Conservation (phyloP, 2,113 vertebrate species). For the Seriola rivoliana region DNA sequence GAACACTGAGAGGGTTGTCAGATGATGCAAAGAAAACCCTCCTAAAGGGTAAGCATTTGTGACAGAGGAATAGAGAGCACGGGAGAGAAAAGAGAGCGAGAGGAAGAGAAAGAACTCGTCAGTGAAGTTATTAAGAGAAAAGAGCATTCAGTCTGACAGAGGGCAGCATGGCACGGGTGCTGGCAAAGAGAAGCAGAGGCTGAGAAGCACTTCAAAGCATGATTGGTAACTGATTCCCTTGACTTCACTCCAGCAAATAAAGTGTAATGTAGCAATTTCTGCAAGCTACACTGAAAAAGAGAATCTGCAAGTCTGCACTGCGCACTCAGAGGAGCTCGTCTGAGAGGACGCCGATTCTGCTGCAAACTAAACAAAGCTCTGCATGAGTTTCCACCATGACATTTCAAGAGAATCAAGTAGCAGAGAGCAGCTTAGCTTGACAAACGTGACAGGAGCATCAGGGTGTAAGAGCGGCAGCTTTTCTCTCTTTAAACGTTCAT, state of each 20-base stretch:
- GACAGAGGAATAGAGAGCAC: conserved; percentile 49
- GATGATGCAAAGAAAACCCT: conserved; percentile 70
- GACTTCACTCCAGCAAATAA: conserved; percentile 64
- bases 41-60: conserved; percentile 61
- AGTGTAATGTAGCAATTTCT: conserved; percentile 53
- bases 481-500: conserved; percentile 44
- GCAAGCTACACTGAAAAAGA: conserved; percentile 26
- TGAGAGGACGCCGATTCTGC: conserved; percentile 42
- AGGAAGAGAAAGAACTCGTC: conserved; percentile 46
- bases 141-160: conserved; percentile 71
- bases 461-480: conserved; percentile 34
- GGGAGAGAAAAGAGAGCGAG: conserved; percentile 30
- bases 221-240: conserved; percentile 62
- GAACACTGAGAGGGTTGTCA: conserved; percentile 63
- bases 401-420: conserved; percentile 32
- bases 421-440: conserved; percentile 45
- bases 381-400: conserved; percentile 40
- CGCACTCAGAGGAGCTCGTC: conserved; percentile 39
- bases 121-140: conserved; percentile 75
- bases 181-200: conserved; percentile 42
- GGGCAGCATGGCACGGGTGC: conserved; percentile 44
- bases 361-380: conserved; percentile 52
- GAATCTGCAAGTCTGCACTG: conserved; percentile 14
- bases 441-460: conserved; percentile 47
- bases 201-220: conserved; percentile 64